A percentile compares a stretch with the other conserved stretches of the same genome.
Conservation (phyloP, 2,888 invertebrate species). For the Xanthostigma xanthostigma region DNA sequence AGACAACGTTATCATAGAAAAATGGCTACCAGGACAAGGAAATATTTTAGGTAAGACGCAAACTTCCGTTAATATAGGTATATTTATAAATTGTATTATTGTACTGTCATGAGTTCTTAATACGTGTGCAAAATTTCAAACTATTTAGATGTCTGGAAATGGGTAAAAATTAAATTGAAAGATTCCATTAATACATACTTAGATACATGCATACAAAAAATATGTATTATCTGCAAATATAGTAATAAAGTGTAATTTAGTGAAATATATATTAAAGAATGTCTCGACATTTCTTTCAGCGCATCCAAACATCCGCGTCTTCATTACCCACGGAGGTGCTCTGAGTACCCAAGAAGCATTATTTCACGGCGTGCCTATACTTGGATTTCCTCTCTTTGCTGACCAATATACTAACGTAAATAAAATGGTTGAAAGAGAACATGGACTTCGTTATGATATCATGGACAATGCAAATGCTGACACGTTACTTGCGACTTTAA, state of each 20-base stretch:
- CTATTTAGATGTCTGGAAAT: too few species aligned
- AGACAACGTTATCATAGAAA: conserved; percentile 24
- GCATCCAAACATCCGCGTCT: conserved; percentile 16
- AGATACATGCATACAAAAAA: too few species aligned
- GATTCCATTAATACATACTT: too few species aligned
- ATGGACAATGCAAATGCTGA: conserved; percentile 10
- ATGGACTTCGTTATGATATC: conserved; percentile 12
- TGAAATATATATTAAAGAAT: background rate
- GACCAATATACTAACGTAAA: conserved; percentile 21
- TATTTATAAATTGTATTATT: too few species aligned
- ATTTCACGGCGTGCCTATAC: conserved; percentile 16
- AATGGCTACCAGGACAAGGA: conserved; percentile 30
- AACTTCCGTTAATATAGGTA: too few species aligned
- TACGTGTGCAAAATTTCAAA: too few species aligned
- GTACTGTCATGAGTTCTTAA: too few species aligned
- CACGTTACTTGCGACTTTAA: conserved; percentile 12
- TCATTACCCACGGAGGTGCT: conserved; percentile 19
- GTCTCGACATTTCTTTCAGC: conserved; percentile 7
- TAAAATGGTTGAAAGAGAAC: conserved; percentile 16
- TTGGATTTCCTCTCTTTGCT: conserved; percentile 20
- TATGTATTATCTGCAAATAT: too few species aligned
- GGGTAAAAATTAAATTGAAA: too few species aligned
- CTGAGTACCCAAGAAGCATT: conserved; percentile 18
- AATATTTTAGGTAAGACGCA: conserved; percentile 25
- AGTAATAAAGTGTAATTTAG: too few species aligned